Evolutionary conservation across 2,797 vertebrate genomes (phyloP), one percentile per base, ranked within the genome.

Genomic region (Anniella stebbinsi): DNA sequence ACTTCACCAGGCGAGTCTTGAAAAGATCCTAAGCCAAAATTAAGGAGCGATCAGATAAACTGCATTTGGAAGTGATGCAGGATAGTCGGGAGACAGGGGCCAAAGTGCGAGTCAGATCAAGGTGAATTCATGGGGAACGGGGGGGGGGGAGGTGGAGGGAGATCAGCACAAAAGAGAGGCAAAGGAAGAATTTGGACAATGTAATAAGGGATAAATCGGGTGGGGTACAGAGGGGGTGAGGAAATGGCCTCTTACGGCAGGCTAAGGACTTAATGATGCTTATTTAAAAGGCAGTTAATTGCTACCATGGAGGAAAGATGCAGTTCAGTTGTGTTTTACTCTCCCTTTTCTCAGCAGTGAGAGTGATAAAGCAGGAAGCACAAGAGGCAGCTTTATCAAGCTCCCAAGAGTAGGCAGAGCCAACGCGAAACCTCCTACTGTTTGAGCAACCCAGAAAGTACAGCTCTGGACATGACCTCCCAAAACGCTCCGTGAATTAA

Each of bases 271-370:
- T 93, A 96, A 96, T 94, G 94, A 96, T 86, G 90, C 92, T 97
- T 95, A 95, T 95, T 97, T 41, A 96, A 97, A 97, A 96, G 95
- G 92, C 91, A 86, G 90, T 96, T 96, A 95, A 88, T 94, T 93
- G 94, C 80, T 92, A 90, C 93, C 88, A 73, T 60, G 94, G 89
- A 95, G 96, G 96, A 96, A 89, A 95, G 93, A 95, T 8, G 80
- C 70, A 75, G 28, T 1, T 91, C 76, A 84, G 28, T 90, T 66
- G 83, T 6, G 10, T 28, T 75, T 87, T 83, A 86, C 75, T 92
- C 92, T 90, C 66, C 41, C 87, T 66, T 45, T 73, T 89, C 91
- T 77, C 63, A 96, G 93, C 63, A 80, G 38, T 1, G 15, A 13
- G 30, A 11, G 5, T 2, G n/a, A 86, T 75, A 57, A 60, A 60